Conservation (phyloP, 2,888 invertebrate genomes). For the Hydropsyche betteni region DNA sequence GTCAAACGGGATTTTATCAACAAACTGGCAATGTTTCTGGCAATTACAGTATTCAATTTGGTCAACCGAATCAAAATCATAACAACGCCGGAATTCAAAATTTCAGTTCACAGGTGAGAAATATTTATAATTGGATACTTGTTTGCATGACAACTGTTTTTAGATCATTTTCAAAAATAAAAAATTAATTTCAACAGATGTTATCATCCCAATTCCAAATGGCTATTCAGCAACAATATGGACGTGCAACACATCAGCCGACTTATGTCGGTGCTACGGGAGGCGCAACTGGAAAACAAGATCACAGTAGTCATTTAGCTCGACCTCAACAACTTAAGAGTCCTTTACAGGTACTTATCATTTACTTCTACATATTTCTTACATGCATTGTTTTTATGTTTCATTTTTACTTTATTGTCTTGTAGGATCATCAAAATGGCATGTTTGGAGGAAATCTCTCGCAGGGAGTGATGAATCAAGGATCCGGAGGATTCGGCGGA, state of each 20-base stretch:
- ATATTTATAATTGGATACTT: neutral
- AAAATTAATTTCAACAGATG: neutral
- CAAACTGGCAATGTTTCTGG: slow-evolving; percentile 59
- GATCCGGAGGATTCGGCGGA: slow-evolving; percentile 57
- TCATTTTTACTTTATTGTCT: neutral
- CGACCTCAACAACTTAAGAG: slow-evolving; percentile 68
- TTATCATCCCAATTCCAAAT: slow-evolving; percentile 68
- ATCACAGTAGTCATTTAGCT: slow-evolving; percentile 42
- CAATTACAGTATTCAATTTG: slow-evolving; percentile 62
- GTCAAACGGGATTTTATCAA: slow-evolving; percentile 64
- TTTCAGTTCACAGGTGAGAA: slow-evolving; percentile 54
- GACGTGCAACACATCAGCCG: slow-evolving; percentile 59
- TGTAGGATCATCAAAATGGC: slow-evolving; percentile 38
- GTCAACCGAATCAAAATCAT: slow-evolving; percentile 60
- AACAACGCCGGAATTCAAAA: slow-evolving; percentile 64
- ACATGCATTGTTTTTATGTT: neutral
- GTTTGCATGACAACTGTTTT: no score
- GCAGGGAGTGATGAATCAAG: slow-evolving; percentile 23
- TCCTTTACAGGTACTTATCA: slow-evolving; percentile 60
- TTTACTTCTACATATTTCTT: no score
- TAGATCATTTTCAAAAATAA: no score
- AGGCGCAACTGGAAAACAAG: slow-evolving; percentile 30
- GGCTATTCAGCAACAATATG: slow-evolving; percentile 60
- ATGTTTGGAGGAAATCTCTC: slow-evolving; percentile 34
- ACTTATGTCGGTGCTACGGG: slow-evolving; percentile 35